A percentile compares a stretch with the other conserved stretches of the same genome.
phyloP scores from a whole-genome alignment of 2,888 invertebrate species.

The Tubulanus polymorphus region DNA sequence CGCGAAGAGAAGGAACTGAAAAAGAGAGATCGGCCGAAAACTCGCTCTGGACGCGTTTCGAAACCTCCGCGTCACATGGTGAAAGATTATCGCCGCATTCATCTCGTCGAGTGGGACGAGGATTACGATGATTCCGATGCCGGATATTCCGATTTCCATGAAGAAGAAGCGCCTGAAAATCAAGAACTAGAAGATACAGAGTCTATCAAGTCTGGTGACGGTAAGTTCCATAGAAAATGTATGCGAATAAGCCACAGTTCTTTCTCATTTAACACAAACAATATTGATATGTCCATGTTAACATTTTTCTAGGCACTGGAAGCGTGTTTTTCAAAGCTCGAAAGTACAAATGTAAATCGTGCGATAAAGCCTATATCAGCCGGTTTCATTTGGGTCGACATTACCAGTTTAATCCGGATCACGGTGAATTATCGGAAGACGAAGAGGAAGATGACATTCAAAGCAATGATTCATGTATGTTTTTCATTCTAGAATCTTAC shows the following conservation, averaged over 20 bases:
- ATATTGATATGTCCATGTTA: too few species aligned
- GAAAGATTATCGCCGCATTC: conserved; percentile 61
- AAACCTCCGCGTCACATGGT: conserved; percentile 63
- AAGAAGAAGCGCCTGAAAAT: conserved; percentile 35
- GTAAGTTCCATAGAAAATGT: too few species aligned
- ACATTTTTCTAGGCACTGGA: too few species aligned
- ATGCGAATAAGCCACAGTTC: too few species aligned
- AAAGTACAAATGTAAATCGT: conserved; percentile 62
- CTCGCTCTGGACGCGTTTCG: conserved; percentile 59
- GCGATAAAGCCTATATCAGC: conserved; percentile 65
- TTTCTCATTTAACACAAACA: too few species aligned
- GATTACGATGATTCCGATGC: conserved; percentile 61
- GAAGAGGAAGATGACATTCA: neutral
- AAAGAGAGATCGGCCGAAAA: conserved; percentile 56
- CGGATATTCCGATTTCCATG: conserved; percentile 60
- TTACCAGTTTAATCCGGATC: conserved; percentile 62
- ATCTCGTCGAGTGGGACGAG: conserved; percentile 59
- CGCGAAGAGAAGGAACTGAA: conserved; percentile 57
- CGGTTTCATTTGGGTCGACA: conserved; percentile 62
- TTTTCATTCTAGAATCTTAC: too few species aligned
- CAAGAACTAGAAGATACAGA: too few species aligned
- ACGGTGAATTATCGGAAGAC: conserved; percentile 50
- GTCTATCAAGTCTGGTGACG: too few species aligned
- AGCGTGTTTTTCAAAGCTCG: too few species aligned
- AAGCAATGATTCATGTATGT: neutral